Percentiles rank a stretch among this genome's conserved stretches.
Evolutionary conservation across 2,888 invertebrate species (phyloP).

Genomic region (Andrena hattorfiana): DNA sequence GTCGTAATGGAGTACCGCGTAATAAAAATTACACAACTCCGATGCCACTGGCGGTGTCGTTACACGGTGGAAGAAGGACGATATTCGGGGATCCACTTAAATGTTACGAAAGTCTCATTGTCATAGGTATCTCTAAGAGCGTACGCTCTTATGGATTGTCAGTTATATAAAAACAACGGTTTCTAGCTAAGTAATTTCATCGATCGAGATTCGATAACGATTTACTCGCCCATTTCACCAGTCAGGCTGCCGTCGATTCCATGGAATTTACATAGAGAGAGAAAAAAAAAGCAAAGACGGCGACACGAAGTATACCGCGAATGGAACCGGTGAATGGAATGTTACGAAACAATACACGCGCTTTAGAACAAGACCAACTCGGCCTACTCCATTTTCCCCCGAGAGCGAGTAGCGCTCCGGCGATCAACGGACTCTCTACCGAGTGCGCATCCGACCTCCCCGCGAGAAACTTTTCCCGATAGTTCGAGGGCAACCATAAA

Average conservation of each 20-base stretch:
- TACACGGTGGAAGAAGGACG: conserved; percentile 33
- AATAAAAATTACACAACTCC: conserved; percentile 43
- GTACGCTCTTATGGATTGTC: conserved; percentile 43
- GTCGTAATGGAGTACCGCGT: conserved; percentile 10
- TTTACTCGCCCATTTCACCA: conserved; percentile 18
- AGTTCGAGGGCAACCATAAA: conserved; percentile 54
- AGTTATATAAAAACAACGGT: conserved; percentile 33
- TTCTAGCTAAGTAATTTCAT: background rate
- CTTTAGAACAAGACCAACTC: conserved; percentile 21
- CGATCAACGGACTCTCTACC: conserved; percentile 52
- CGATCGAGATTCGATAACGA: conserved; percentile 11
- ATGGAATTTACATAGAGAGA: conserved; percentile 28
- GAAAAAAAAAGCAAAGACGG: conserved; percentile 30
- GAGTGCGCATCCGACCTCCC: conserved; percentile 32
- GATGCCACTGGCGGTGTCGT: background rate
- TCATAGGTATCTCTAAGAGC: background rate
- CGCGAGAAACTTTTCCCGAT: conserved; percentile 49
- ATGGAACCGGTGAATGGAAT: conserved; percentile 51
- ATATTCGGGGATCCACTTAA: conserved; percentile 10
- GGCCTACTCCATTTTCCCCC: conserved; percentile 13
- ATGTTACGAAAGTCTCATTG: background rate
- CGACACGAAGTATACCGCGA: conserved; percentile 13
- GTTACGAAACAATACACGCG: conserved; percentile 38
- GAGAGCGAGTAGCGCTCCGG: conserved; percentile 46
- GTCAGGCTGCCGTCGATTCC: conserved; percentile 35